Evolutionary conservation across 2,888 invertebrate species (phyloP), one percentile per base, ranked within the genome.

Genomic region (Gonocerus acuteangulatus): DNA sequence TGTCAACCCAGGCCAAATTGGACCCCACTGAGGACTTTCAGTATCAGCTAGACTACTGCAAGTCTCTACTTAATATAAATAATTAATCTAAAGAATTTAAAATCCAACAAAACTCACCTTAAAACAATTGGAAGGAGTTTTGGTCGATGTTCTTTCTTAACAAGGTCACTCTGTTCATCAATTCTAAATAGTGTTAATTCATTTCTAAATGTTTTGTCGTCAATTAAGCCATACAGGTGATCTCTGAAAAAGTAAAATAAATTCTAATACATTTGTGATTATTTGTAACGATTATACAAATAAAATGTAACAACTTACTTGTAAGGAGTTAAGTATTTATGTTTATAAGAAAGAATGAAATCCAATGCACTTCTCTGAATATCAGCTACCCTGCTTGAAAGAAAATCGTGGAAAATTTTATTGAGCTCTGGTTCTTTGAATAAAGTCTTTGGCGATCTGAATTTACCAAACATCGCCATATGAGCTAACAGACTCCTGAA

Each of bases 181-280:
- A 95, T 80, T 72, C 86, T 85, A 72, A 96, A 94, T 48, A 82
- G 77, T 0, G 85, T 81, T 2, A 97, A 73, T 74, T 93, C 91
- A 69, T 86, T 85, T 76, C 89, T 90, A 68, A 96, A 87, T 67
- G 87, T 88, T 69, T 88, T 87, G 67, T 95, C 92, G 70, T 93
- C 88, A 2, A 95, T 80, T 56, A 96, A 77, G 64, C 84, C 83
- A 67, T 85, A 82, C 51, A 97, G 76, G 70, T 90, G 83, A 42
- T 83, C 85, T 72, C 87, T 78, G 70, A 9, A 71, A 69, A 51
- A 63, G 65, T 61, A 23, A 42, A 66, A 72, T n/a, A 42, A 51
- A 36, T 39, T 32, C 32, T 32, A 32, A 32, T 6, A 32, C 39
- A 13, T 61, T 61, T n/a, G 7, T 47, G n/a, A n/a, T n/a, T n/a